These are phyloP conservation scores for Neocrepidodera transversa DNA, from an alignment of 2,888 invertebrate species.

Conservation along the genomic window DNA sequence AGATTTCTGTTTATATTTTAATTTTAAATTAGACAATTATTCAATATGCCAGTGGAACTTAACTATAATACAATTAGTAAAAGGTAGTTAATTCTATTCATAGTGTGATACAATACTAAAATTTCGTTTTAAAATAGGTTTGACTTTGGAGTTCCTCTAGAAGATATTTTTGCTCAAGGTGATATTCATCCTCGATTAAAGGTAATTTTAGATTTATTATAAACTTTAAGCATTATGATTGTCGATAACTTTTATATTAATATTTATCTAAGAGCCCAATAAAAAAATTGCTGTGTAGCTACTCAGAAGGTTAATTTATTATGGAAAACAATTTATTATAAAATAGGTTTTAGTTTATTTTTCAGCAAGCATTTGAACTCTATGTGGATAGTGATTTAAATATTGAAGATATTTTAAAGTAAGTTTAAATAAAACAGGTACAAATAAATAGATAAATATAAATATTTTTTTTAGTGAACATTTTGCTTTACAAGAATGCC, in stretches of 20 bases:
- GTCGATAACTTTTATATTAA: too few relatives aligned
- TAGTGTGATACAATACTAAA: neutral
- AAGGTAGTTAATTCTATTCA: neutral
- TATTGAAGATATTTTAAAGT: slow-evolving; percentile 37
- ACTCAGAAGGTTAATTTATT: neutral
- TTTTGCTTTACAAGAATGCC: slow-evolving; percentile 33
- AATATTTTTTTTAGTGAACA: slow-evolving; percentile 21
- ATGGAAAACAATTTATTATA: too few relatives aligned
- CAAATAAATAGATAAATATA: neutral
- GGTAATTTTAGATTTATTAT: too few relatives aligned
- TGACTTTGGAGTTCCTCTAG: slow-evolving; percentile 48
- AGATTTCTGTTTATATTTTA: neutral
- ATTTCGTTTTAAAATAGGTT: slow-evolving; percentile 35
- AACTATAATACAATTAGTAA: slow-evolving; percentile 3
- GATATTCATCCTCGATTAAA: slow-evolving; percentile 46
- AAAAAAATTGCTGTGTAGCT: neutral
- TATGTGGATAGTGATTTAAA: slow-evolving; percentile 22
- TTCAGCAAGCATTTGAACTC: slow-evolving; percentile 35
- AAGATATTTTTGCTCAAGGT: slow-evolving; percentile 45
- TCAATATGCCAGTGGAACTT: slow-evolving; percentile 4
- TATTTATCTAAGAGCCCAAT: too few relatives aligned
- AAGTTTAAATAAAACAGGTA: slow-evolving; percentile 14
- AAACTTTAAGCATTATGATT: too few relatives aligned
- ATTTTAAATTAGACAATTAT: neutral
- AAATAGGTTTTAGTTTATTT: slow-evolving; percentile 42